These are phyloP conservation scores for Caenorhabditis sp. DNA, from an alignment of 2,888 invertebrate species.

Conservation along the genomic window DNA sequence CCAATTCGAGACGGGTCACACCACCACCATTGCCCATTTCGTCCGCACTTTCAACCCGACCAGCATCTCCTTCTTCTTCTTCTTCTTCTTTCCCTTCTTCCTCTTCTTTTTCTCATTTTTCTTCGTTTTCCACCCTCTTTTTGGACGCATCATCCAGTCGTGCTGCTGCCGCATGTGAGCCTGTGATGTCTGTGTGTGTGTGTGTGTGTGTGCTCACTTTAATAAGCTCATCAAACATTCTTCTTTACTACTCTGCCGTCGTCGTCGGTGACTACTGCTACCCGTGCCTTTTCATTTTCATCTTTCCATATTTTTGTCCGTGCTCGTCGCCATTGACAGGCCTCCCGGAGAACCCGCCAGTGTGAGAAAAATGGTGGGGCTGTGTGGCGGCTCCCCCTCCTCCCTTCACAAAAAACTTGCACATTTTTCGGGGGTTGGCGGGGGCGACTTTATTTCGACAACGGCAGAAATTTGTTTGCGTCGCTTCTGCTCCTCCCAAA, in stretches of 20 bases:
- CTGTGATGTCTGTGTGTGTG: too few relatives aligned
- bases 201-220: slow-evolving; percentile 5
- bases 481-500: not conserved
- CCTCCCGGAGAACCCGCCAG: too few relatives aligned
- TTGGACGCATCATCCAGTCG: too few relatives aligned
- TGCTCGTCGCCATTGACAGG: not conserved
- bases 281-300: slow-evolving; percentile 5
- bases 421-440: slow-evolving; percentile 10
- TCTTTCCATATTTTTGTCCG: not conserved
- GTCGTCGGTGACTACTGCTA: not conserved
- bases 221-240: slow-evolving; percentile 79
- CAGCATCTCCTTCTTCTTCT: slow-evolving; percentile 81
- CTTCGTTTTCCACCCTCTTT: not conserved
- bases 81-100: slow-evolving; percentile 63
- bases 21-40: not conserved
- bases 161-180: too few relatives aligned
- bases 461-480: slow-evolving; percentile 33
- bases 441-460: slow-evolving; percentile 37
- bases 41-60: slow-evolving; percentile 81
- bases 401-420: slow-evolving; percentile 29
- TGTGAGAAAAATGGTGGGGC: slow-evolving; percentile 15
- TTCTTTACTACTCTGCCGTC: slow-evolving; percentile 13
- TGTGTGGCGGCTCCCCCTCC: not conserved
- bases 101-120: not conserved
- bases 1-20: slow-evolving; percentile 17